These are phyloP conservation scores for Abrostola triplasia DNA, from an alignment of 2,888 invertebrate species.

Conservation along the genomic window DNA sequence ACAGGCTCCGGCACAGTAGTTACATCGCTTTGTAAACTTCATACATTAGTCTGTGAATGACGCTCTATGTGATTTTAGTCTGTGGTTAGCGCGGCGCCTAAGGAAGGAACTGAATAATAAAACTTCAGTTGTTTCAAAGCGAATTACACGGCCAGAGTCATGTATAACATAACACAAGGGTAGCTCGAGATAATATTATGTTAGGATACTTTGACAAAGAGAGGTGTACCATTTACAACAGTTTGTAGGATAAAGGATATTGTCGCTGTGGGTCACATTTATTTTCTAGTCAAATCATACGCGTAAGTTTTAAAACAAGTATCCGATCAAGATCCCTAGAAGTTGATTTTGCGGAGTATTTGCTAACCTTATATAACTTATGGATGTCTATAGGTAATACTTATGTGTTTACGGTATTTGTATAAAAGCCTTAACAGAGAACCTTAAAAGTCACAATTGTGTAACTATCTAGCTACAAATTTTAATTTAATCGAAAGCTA, in stretches of 20 bases:
- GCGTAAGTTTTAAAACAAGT: background rate
- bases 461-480: too few relatives aligned
- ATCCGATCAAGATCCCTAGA: too few relatives aligned
- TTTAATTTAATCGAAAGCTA: too few relatives aligned
- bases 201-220: conserved; percentile 53
- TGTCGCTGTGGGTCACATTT: background rate
- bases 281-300: conserved; percentile 4
- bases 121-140: conserved; percentile 58
- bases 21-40: conserved; percentile 3
- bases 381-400: too few relatives aligned
- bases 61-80: conserved; percentile 19
- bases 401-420: too few relatives aligned
- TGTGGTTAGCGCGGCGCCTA: background rate
- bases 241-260: conserved; percentile 20
- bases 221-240: conserved; percentile 43
- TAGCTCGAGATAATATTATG: conserved; percentile 53
- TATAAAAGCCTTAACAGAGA: too few relatives aligned
- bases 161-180: conserved; percentile 39
- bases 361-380: too few relatives aligned
- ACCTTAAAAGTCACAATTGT: too few relatives aligned
- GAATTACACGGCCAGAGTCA: conserved; percentile 46
- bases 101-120: conserved; percentile 57
- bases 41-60: conserved; percentile 4
- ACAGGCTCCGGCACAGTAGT: background rate
- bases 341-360: too few relatives aligned